phyloP scores from a whole-genome alignment of 2,113 vertebrate genomes.

The Todiramphus saurophagus region DNA sequence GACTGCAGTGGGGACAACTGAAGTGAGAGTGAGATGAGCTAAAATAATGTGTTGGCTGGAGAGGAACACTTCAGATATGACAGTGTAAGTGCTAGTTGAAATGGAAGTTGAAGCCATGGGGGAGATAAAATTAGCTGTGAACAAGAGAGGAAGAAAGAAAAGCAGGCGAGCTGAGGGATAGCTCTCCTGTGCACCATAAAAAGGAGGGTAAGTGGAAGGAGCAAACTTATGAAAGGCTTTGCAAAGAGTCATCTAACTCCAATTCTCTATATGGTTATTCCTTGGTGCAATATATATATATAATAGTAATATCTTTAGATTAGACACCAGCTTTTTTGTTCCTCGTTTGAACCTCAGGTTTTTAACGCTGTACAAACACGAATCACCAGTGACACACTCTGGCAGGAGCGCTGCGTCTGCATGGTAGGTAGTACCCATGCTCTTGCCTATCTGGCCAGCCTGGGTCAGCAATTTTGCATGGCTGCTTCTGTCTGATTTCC shows the following conservation, averaged over 20 bases:
- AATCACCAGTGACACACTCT: neutral
- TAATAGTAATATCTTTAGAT: neutral
- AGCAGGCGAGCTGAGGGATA: slow-evolving; percentile 5
- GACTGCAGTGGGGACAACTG: neutral
- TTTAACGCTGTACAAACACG: neutral
- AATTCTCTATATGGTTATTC: neutral
- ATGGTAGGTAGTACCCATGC: rapidly evolving
- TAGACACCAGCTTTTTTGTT: neutral
- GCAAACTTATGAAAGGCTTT: slow-evolving; percentile 46
- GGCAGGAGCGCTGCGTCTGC: neutral
- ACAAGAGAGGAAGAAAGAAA: slow-evolving; percentile 33
- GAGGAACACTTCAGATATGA: slow-evolving; percentile 34
- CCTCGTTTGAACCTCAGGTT: neutral
- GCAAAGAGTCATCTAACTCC: slow-evolving; percentile 42
- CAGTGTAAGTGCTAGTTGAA: slow-evolving; percentile 38
- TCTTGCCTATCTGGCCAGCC: neutral
- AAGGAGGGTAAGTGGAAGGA: slow-evolving; percentile 11
- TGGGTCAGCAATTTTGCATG: neutral
- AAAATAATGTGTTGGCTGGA: slow-evolving; percentile 54
- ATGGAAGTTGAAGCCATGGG: slow-evolving; percentile 50
- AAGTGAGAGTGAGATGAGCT: slow-evolving; percentile 33
- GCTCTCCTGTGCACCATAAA: slow-evolving; percentile 49
- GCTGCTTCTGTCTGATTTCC: neutral
- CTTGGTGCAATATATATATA: neutral
- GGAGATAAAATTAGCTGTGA: slow-evolving; percentile 59